Base-by-base conservation (phyloP, 2,113 vertebrate genomes). In the Platichthys stellatus region DNA sequence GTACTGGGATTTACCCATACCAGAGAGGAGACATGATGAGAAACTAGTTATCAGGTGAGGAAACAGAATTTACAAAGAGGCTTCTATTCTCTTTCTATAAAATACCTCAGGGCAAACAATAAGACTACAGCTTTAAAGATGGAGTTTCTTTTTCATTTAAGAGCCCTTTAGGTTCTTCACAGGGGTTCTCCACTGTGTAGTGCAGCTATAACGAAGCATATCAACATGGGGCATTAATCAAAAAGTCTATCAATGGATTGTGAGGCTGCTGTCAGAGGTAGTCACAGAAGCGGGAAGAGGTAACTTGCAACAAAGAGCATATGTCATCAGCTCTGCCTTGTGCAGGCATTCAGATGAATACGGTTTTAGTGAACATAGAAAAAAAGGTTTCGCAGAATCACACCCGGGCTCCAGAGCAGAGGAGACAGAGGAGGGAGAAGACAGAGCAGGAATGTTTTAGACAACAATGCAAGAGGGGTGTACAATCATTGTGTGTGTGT, bases 241-340 rank as follows among this genome's bases (percentile, higher is more conserved):
- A 86, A 92, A 77, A 73, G 78, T 88, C 75, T 47, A 81, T 87
- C 83, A 89, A 78, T 82, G 74, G 59, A 67, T 43, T 78, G 60
- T 8, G 49, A 64, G 68, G 72, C 67, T 77, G 75, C 81, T 76
- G 85, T 74, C 82, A 75, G 67, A 76, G 45, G 70, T 45, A 17
- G 28, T 81, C 69, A 43, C 54, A 78, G 5, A 31, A 31, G 31
- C 31, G 6, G 67, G 58, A 38, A 69, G 57, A 64, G 21, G 20
- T 35, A 47, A 78, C 73, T 72, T 26, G 73, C 76, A 82, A 78
- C 51, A 62, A 43, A 69, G 64, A 59, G 77, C 63, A 54, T 68
- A 51, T 73, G 78, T 67, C 74, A 78, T 78, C 49, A 62, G 53
- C 28, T 26, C n/a, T 11, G 21, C 38, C 1, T 64, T 31, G 60